These are phyloP conservation scores for Cercopithecus mona DNA, from an alignment of 2,113 vertebrate species.

Conservation along the genomic window DNA sequence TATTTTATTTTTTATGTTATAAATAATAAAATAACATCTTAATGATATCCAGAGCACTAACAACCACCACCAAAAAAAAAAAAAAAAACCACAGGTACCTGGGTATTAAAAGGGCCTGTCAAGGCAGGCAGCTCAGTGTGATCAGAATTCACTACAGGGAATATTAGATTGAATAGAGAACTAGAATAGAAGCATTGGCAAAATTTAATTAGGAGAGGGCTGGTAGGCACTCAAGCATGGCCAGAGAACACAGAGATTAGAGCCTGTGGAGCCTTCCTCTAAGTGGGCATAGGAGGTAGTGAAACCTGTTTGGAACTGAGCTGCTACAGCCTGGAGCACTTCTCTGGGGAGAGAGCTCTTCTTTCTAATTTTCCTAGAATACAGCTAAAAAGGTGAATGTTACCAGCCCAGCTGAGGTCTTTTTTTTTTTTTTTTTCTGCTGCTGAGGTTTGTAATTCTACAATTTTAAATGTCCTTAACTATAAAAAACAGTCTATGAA, in stretches of 20 bases:
- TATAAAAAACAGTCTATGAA: background rate
- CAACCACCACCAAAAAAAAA: background rate
- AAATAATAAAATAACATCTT: background rate
- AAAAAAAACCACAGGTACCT: background rate
- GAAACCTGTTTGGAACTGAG: background rate
- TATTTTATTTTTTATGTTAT: background rate
- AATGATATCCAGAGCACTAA: background rate
- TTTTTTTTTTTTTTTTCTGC: background rate
- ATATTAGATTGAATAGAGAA: background rate
- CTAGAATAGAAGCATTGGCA: background rate
- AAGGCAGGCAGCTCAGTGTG: background rate
- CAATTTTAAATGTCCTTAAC: background rate
- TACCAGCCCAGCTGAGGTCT: background rate
- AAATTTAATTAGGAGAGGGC: background rate
- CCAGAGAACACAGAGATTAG: too few species aligned
- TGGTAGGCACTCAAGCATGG: background rate
- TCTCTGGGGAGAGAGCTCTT: background rate
- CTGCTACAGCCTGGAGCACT: background rate
- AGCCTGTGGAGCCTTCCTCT: background rate
- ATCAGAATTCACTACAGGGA: background rate
- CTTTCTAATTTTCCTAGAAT: slow-evolving; percentile 4
- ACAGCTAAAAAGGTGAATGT: background rate
- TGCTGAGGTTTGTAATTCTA: background rate
- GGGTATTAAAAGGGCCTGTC: background rate
- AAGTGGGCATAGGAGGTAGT: background rate